These are phyloP conservation scores for Vollenhovia emeryi DNA, from an alignment of 1,140 invertebrate genomes.

Conservation along the genomic window DNA sequence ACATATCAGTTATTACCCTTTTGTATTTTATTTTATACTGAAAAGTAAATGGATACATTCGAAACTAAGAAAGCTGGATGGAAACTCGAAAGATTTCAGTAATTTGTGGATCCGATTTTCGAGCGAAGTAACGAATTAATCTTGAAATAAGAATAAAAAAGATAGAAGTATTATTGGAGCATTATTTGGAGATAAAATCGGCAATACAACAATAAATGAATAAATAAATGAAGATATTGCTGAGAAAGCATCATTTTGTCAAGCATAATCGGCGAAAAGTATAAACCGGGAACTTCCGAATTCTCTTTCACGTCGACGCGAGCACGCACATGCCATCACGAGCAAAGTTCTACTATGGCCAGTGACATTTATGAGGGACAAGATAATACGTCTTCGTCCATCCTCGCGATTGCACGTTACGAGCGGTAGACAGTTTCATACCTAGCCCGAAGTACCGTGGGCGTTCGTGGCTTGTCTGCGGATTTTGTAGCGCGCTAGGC, in stretches of 20 bases:
- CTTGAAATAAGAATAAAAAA: neutral
- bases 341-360: slow-evolving; percentile 23
- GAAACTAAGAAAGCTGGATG: neutral
- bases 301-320: slow-evolving; percentile 19
- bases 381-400: slow-evolving; percentile 62
- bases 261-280: neutral
- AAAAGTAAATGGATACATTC: slow-evolving; percentile 1
- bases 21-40: neutral
- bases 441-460: slow-evolving; percentile 51
- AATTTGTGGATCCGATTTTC: neutral
- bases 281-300: slow-evolving; percentile 47
- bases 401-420: slow-evolving; percentile 52
- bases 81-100: neutral
- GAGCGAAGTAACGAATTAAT: neutral
- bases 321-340: neutral
- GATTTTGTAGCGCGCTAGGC: slow-evolving; percentile 67
- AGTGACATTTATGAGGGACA: slow-evolving; percentile 52
- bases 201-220: neutral
- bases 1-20: neutral
- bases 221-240: neutral
- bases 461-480: slow-evolving; percentile 69
- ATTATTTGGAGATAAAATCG: neutral
- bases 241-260: neutral
- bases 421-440: slow-evolving; percentile 45
- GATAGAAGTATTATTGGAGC: neutral